Base-by-base conservation (phyloP, 2,113 vertebrate genomes). In the Psittacus erithacus region DNA sequence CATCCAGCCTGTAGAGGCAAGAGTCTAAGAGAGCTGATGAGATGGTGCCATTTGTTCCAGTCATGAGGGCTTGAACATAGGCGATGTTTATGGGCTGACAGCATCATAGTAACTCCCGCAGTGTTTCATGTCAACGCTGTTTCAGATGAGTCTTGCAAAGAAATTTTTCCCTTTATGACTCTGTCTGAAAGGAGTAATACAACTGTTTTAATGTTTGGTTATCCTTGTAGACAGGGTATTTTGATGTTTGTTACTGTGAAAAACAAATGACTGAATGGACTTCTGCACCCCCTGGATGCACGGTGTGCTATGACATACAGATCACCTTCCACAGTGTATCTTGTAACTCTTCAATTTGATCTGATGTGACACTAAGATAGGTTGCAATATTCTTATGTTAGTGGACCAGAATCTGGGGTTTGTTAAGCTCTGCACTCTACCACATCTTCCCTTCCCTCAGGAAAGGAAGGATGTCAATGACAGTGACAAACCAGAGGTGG, bases 1-100 rank as follows among this genome's bases (percentile, higher is more conserved):
- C 93, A 90, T 91, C 25, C 74, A 92, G 89, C 75, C 93, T 85
- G 46, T 75, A 68, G 87, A 82, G 78, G 77, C 81, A 73, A 90
- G 84, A 82, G 63, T 41, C 63, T 65, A 78, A 82, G 75, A 88
- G 77, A 85, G 59, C 91, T 96, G 92, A 86, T 12, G 4, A 92
- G 87, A 41, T 82, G 87, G 22, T 93, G 78, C 82, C 49, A 57
- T 95, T 96, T 95, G 84, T 92, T 96, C 74, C 65, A 67, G 76
- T 92, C 91, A 6, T 43, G 69, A 91, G 65, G 71, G 69, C 91
- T 94, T 75, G 82, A 82, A 92, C 59, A 46, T 47, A 82, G 87
- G 74, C 67, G 57, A 82, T 94, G 75, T 91, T 92, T 91, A 71
- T 76, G 70, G 71, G 78, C 87, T 94, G 92, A 73, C 6, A 18